These are phyloP conservation scores for Drosophila melanosoma DNA, from an alignment of 2,888 invertebrate genomes.

Conservation along the genomic window DNA sequence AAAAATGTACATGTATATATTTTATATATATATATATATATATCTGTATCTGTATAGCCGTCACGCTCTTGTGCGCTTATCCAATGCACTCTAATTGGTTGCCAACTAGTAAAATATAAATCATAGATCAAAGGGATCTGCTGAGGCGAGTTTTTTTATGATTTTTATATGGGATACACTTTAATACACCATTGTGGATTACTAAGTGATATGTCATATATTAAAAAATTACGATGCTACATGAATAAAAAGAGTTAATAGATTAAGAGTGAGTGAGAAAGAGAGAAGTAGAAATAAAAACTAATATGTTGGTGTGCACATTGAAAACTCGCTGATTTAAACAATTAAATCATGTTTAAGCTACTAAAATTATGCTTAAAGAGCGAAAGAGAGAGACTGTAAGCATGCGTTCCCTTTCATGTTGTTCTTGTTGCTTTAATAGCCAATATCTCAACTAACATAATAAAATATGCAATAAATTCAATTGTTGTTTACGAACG, in stretches of 20 bases:
- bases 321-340: not conserved
- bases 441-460: not conserved
- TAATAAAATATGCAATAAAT: not conserved
- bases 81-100: conserved; percentile 25
- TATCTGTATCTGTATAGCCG: not conserved
- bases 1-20: not conserved
- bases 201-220: not conserved
- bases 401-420: not conserved
- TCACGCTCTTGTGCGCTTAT: conserved; percentile 5
- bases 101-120: conserved; percentile 10
- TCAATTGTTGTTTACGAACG: not conserved
- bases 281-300: not conserved
- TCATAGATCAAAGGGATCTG: not conserved
- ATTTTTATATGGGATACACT: not conserved
- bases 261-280: not conserved
- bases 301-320: not conserved
- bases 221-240: not conserved
- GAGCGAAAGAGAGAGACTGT: not conserved
- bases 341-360: not conserved
- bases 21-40: not conserved
- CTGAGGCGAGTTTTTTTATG: not conserved
- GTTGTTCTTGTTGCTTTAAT: not conserved
- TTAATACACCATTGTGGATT: not conserved
- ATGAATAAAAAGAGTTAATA: not conserved
- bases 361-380: not conserved